These are phyloP conservation scores for Agrilus mali DNA, from an alignment of 2,888 invertebrate genomes.

Conservation along the genomic window DNA sequence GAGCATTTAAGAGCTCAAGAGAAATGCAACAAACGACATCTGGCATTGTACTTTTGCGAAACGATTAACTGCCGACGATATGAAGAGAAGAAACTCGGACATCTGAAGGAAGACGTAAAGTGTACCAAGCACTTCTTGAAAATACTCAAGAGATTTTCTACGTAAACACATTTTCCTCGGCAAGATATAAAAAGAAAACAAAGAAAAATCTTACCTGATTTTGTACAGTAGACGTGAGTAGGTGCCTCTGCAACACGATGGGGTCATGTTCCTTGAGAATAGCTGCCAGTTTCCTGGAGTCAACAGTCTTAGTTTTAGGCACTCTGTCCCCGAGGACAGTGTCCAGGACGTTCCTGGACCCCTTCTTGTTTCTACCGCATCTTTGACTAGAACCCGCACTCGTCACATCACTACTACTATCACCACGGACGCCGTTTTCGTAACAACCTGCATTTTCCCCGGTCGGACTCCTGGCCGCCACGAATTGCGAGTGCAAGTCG, in stretches of 20 bases:
- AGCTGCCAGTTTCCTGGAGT: conserved; percentile 67
- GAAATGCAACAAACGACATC: too few species aligned
- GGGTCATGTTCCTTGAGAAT: conserved; percentile 73
- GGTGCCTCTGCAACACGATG: conserved; percentile 70
- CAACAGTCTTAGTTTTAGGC: conserved; percentile 51
- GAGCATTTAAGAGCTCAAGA: too few species aligned
- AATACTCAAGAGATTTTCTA: too few species aligned
- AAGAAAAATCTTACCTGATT: conserved; percentile 53
- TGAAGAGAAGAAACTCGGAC: too few species aligned
- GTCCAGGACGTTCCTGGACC: conserved; percentile 51
- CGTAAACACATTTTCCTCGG: too few species aligned
- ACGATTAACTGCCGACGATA: too few species aligned
- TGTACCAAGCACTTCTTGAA: too few species aligned
- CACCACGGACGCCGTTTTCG: conserved; percentile 9
- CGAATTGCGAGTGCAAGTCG: conserved; percentile 39
- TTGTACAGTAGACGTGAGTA: conserved; percentile 68
- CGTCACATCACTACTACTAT: conserved; percentile 13
- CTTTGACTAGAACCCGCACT: conserved; percentile 23
- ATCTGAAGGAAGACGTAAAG: too few species aligned
- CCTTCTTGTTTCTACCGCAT: conserved; percentile 11
- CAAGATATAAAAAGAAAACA: too few species aligned
- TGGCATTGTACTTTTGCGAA: too few species aligned
- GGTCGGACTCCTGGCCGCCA: conserved; percentile 32
- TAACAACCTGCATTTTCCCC: conserved; percentile 26
- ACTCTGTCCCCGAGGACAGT: conserved; percentile 50